Conservation (phyloP, 2,797 vertebrate genomes). For the Halcyon badia region DNA sequence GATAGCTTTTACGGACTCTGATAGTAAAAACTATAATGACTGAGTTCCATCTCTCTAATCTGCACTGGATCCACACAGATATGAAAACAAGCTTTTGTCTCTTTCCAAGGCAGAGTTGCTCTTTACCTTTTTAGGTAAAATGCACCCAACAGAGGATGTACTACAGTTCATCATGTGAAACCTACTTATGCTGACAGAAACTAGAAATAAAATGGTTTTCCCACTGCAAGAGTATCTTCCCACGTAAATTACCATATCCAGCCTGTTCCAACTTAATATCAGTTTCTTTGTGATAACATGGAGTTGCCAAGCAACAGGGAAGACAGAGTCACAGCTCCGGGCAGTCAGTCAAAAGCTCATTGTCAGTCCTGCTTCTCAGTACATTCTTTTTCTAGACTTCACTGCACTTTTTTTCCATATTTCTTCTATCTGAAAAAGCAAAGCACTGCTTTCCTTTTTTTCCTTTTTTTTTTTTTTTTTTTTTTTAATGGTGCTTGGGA, state of each 20-base stretch:
- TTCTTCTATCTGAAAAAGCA: slow-evolving; percentile 18
- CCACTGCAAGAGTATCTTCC: slow-evolving; percentile 72
- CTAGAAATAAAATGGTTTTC: slow-evolving; percentile 75
- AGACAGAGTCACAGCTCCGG: slow-evolving; percentile 64
- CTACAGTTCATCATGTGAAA: slow-evolving; percentile 68
- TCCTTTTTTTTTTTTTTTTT: neutral
- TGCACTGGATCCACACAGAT: neutral
- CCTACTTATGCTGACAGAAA: slow-evolving; percentile 63
- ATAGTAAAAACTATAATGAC: neutral
- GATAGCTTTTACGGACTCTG: neutral
- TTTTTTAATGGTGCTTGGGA: neutral
- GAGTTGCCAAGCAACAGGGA: slow-evolving; percentile 77
- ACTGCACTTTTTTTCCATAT: slow-evolving; percentile 36
- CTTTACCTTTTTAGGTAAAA: slow-evolving; percentile 80
- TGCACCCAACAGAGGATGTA: slow-evolving; percentile 48
- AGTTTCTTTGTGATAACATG: slow-evolving; percentile 70
- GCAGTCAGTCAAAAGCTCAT: slow-evolving; percentile 73
- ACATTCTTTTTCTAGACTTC: slow-evolving; percentile 58
- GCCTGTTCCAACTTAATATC: slow-evolving; percentile 76
- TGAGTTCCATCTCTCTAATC: neutral
- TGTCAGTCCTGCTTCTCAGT: slow-evolving; percentile 53
- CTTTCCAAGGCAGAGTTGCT: slow-evolving; percentile 32
- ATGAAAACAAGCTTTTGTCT: neutral
- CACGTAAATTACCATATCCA: slow-evolving; percentile 76
- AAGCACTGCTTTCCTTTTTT: neutral